These are phyloP conservation scores for Hypomesus transpacificus DNA, from an alignment of 2,113 vertebrate genomes.

Conservation along the genomic window DNA sequence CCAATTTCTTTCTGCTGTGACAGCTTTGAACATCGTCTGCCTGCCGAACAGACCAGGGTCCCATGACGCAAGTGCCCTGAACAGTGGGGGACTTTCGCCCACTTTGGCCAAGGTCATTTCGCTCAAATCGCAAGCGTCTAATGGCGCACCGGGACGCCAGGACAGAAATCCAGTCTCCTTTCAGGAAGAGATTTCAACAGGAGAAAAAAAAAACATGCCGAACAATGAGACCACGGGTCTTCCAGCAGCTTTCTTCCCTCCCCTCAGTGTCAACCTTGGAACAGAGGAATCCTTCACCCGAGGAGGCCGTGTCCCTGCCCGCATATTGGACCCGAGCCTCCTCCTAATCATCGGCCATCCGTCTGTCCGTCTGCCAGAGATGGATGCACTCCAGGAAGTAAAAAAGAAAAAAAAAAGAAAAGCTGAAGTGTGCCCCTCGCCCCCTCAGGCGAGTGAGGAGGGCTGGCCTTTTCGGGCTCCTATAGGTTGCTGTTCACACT, in stretches of 20 bases:
- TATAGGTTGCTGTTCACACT: constrained; percentile 47
- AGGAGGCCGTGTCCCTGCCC: constrained; percentile 40
- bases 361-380: constrained; percentile 51
- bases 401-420: constrained; percentile 24
- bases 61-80: constrained; percentile 11
- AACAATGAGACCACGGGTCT: constrained; percentile 39
- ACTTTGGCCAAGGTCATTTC: constrained; percentile 35
- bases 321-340: constrained; percentile 18
- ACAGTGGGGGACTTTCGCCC: background rate
- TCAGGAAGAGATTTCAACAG: constrained; percentile 19
- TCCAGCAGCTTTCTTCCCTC: constrained; percentile 51
- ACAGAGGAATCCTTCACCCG: constrained; percentile 40
- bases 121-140: constrained; percentile 10
- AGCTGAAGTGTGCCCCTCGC: constrained; percentile 19
- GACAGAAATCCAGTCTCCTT: constrained; percentile 25
- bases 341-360: constrained; percentile 48
- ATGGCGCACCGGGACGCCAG: constrained; percentile 13
- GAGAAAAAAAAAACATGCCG: constrained; percentile 46
- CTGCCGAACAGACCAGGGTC: background rate
- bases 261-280: constrained; percentile 32
- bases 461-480: constrained; percentile 42
- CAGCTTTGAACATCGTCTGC: background rate
- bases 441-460: constrained; percentile 25
- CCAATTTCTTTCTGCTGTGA: background rate
- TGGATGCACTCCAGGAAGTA: constrained; percentile 47